phyloP scores from a whole-genome alignment of 2,797 vertebrate species.

The Ciconia nigra region DNA sequence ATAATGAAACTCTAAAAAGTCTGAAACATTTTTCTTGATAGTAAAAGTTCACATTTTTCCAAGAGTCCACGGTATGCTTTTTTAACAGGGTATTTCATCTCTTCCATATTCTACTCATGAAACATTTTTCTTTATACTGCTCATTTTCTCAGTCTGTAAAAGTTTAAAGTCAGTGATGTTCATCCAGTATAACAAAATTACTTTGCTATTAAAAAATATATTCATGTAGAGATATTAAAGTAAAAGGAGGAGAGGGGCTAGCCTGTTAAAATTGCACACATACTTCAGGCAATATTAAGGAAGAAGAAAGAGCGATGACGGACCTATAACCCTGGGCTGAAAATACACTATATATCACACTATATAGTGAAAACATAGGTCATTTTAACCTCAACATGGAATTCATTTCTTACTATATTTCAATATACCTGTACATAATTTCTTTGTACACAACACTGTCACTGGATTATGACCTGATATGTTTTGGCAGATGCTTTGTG shows the following conservation, averaged over 20 bases:
- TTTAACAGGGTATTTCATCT: not conserved
- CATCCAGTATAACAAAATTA: not conserved
- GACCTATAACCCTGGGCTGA: not conserved
- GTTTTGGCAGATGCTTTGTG: not conserved
- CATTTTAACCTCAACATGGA: not conserved
- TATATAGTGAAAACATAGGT: not conserved
- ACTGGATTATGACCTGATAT: not conserved
- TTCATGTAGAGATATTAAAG: not conserved
- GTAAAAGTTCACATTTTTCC: not conserved
- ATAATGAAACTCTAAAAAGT: not conserved
- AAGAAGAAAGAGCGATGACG: not conserved
- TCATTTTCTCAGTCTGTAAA: constrained; percentile 7
- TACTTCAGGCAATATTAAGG: not conserved
- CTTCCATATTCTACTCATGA: not conserved
- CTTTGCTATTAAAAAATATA: not conserved
- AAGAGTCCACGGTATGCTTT: not conserved
- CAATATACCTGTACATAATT: not conserved
- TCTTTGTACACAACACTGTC: not conserved
- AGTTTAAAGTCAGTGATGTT: not conserved
- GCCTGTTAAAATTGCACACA: not conserved
- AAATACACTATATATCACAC: not conserved
- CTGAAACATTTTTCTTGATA: not conserved
- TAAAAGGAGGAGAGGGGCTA: not conserved
- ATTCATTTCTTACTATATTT: not conserved
- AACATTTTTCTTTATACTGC: not conserved